Evolutionary conservation across 2,888 invertebrate genomes (phyloP).

Genomic region (Leptopilina myrica): DNA sequence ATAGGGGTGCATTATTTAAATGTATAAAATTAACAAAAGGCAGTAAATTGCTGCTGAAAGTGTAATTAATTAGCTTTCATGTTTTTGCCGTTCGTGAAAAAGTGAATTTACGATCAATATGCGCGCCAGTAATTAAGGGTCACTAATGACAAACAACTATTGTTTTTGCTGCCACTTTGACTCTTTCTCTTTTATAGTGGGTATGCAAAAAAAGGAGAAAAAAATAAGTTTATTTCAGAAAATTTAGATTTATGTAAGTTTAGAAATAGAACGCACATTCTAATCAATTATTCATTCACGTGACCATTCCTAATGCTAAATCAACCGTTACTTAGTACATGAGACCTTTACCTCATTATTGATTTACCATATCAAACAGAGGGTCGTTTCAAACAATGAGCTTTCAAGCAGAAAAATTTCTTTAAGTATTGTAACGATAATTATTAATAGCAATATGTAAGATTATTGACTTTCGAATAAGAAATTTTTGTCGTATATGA

Average conservation of each 20-base stretch:
- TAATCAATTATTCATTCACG: constrained; percentile 14
- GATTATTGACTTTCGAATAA: not conserved
- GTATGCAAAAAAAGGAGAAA: not conserved
- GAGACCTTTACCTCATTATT: constrained; percentile 22
- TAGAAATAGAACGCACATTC: constrained; percentile 13
- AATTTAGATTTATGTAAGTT: not conserved
- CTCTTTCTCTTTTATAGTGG: too few relatives aligned
- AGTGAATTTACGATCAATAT: constrained; percentile 4
- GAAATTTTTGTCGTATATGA: not conserved
- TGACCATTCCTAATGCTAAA: constrained; percentile 12
- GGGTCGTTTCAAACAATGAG: not conserved
- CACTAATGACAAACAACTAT: not conserved
- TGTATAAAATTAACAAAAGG: not conserved
- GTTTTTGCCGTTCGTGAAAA: not conserved
- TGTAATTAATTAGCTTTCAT: constrained; percentile 7
- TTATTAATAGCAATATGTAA: not conserved
- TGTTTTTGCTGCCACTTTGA: not conserved
- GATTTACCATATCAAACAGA: constrained; percentile 20
- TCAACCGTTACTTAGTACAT: constrained; percentile 13
- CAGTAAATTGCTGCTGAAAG: not conserved
- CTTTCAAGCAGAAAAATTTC: not conserved
- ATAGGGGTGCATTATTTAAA: not conserved
- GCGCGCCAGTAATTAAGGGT: not conserved
- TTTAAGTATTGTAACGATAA: not conserved
- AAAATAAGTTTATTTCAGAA: not conserved